Base-by-base conservation (phyloP, 2,888 invertebrate species). In the Mythimna lalbum region DNA sequence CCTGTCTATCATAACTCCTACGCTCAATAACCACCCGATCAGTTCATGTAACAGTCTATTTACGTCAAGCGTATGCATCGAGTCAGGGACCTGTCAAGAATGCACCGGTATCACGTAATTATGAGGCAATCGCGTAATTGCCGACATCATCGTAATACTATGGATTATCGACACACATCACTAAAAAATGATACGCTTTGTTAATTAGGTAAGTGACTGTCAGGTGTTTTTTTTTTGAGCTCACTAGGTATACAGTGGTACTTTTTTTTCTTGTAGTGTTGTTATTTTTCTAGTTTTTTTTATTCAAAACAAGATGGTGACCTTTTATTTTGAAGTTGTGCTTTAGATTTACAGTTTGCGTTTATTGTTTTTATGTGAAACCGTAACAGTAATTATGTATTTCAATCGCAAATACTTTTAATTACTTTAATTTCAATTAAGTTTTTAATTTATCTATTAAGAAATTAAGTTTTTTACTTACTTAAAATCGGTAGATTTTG, bases 31-130 rank as follows among this genome's bases (percentile, higher is more conserved):
- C 39, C 47, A 62, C 43, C 56, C 52, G 56, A 76, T 69, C 63
- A 64, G 47, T 64, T 55, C 62, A 52, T 64, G 72, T 72, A 77
- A 81, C 33, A 57, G 50, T 52, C 53, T 64, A 62, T 68, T 72
- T 57, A 55, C 78, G 62, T 73, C 55, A 62, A 73, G 31, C 57
- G 36, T 77, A 79, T 79, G 78, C 78, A 71, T 33, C 73, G 55
- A 77, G 81, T 79, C 78, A 68, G n/a, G 62, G 78, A 79, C 81
- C 81, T 62, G 68, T 60, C 73, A 36, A 36, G 78, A 79, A 79
- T 81, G 81, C 63, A 66, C 69, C 55, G 56, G 21, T 49, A 53
- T 31, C 63, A 43, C 67, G 67, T 80, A 69, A 76, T 77, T 75
- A 73, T 80, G 78, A 69, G 47, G 63, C 59, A 71, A 80, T 73